These are phyloP conservation scores for Brenthis hecate DNA, from an alignment of 2,888 invertebrate genomes.

Conservation along the genomic window DNA sequence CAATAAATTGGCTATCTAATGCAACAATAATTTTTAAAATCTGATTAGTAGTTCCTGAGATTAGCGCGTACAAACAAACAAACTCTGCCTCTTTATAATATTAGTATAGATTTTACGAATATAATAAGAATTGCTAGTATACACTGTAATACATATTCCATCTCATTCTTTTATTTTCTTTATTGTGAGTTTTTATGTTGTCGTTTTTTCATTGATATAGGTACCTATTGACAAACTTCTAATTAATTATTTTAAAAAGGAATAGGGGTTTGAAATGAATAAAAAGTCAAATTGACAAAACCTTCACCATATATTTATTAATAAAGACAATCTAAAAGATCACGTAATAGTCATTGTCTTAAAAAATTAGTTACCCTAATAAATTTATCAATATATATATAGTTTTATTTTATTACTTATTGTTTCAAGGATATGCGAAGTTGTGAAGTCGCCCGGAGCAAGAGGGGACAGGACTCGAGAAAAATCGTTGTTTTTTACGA, in stretches of 20 bases:
- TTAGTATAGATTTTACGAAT: no score
- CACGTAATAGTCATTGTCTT: slow-evolving; percentile 82
- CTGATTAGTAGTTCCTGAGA: no score
- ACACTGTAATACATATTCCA: no score
- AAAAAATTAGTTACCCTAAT: slow-evolving; percentile 83
- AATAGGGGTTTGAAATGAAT: slow-evolving; percentile 45
- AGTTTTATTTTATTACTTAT: slow-evolving; percentile 80
- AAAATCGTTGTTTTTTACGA: slow-evolving; percentile 77
- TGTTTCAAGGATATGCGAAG: slow-evolving; percentile 83
- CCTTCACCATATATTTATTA: slow-evolving; percentile 83
- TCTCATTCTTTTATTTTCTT: neutral
- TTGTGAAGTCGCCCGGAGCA: slow-evolving; percentile 70
- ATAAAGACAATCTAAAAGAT: slow-evolving; percentile 83
- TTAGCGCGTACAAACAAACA: no score
- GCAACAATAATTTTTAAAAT: no score
- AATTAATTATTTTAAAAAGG: neutral
- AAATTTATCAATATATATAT: slow-evolving; percentile 81
- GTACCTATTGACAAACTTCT: neutral
- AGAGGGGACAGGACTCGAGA: slow-evolving; percentile 63
- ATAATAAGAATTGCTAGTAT: no score
- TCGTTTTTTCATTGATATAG: no score
- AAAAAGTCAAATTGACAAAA: slow-evolving; percentile 78
- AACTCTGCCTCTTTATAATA: no score
- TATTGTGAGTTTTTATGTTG: neutral
- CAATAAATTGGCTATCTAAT: no score